Evolutionary conservation across 1,140 invertebrate species (phyloP).

Genomic region (Lordiphosa clarofinis): DNA sequence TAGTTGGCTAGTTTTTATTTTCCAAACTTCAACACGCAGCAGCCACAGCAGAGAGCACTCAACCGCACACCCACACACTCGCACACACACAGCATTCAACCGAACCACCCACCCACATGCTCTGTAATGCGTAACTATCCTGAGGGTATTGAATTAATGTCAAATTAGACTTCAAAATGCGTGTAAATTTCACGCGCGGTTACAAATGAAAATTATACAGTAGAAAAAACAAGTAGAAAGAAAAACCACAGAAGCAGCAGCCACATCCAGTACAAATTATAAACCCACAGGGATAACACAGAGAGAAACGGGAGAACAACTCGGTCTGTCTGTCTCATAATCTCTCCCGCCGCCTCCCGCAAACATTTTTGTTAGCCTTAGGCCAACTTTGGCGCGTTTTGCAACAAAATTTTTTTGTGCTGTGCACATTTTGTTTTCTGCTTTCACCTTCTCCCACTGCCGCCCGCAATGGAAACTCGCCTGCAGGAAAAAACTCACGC

Average conservation of each 20-base stretch:
- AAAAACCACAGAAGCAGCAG: slow-evolving; percentile 30
- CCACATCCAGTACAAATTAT: slow-evolving; percentile 39
- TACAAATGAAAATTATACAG: slow-evolving; percentile 57
- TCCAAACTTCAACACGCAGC: slow-evolving; percentile 28
- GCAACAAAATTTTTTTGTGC: slow-evolving; percentile 10
- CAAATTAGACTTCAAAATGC: slow-evolving; percentile 74
- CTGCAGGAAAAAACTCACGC: slow-evolving; percentile 14
- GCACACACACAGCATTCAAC: slow-evolving; percentile 6
- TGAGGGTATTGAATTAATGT: slow-evolving; percentile 67
- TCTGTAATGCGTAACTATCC: slow-evolving; percentile 40
- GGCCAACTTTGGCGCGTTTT: slow-evolving; percentile 40
- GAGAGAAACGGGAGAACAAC: slow-evolving; percentile 1
- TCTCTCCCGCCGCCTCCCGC: slow-evolving; percentile 6
- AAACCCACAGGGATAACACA: slow-evolving; percentile 42
- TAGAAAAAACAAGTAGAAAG: slow-evolving; percentile 20
- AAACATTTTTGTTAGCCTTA: slow-evolving; percentile 37
- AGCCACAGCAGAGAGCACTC: slow-evolving; percentile 4
- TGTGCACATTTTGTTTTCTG: slow-evolving; percentile 4
- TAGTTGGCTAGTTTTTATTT: not conserved
- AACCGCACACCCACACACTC: slow-evolving; percentile 5
- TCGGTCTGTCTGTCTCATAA: slow-evolving; percentile 17
- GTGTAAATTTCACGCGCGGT: slow-evolving; percentile 67
- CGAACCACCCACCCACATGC: slow-evolving; percentile 12
- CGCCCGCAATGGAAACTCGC: slow-evolving; percentile 19
- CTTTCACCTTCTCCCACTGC: too few relatives aligned